Conservation (phyloP, 2,888 invertebrate species). For the Agriopis marginaria region DNA sequence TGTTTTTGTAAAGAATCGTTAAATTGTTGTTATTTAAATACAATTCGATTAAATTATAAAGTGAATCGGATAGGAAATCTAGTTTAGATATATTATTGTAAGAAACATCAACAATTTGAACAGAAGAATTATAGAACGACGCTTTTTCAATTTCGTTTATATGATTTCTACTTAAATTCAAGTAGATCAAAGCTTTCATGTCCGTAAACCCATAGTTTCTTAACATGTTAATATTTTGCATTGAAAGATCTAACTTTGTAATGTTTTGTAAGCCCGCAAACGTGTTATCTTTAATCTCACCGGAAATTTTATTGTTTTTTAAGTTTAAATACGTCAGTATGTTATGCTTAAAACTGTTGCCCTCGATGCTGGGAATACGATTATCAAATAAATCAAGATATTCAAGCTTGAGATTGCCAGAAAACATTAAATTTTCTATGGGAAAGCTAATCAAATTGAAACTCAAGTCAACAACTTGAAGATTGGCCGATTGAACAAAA, state of each 20-base stretch:
- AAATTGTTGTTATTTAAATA: slow-evolving; percentile 67
- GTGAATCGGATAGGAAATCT: slow-evolving; percentile 59
- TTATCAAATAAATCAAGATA: slow-evolving; percentile 68
- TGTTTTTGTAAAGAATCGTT: slow-evolving; percentile 47
- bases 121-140: slow-evolving; percentile 56
- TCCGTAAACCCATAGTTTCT: slow-evolving; percentile 60
- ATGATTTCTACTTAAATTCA: slow-evolving; percentile 69
- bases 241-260: slow-evolving; percentile 57
- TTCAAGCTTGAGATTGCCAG: slow-evolving; percentile 59
- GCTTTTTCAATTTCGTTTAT: slow-evolving; percentile 59
- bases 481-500: slow-evolving; percentile 62
- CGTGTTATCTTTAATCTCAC: slow-evolving; percentile 58
- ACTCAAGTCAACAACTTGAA: slow-evolving; percentile 65
- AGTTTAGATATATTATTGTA: slow-evolving; percentile 60
- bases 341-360: slow-evolving; percentile 63
- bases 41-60: slow-evolving; percentile 62
- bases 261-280: slow-evolving; percentile 65
- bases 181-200: slow-evolving; percentile 52
- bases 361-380: slow-evolving; percentile 59
- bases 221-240: slow-evolving; percentile 62
- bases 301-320: slow-evolving; percentile 64
- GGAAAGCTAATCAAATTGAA: slow-evolving; percentile 62
- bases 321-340: slow-evolving; percentile 62
- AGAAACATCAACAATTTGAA: slow-evolving; percentile 68
- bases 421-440: slow-evolving; percentile 66